Evolutionary conservation across 2,113 vertebrate genomes (phyloP).

Genomic region (Cephalopterus ornatus): DNA sequence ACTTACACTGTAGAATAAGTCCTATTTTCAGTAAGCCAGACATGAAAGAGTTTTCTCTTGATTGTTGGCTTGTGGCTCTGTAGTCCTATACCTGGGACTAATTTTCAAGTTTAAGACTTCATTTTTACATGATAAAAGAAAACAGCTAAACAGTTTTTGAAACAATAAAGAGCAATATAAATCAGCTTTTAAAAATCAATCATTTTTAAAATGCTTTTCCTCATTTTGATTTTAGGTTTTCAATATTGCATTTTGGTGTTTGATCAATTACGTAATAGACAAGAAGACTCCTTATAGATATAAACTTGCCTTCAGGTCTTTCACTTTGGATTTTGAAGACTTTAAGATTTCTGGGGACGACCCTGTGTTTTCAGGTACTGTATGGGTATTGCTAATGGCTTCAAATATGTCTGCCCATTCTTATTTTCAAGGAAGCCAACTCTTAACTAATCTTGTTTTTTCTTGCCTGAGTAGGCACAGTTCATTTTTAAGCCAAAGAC

Average conservation of each 20-base stretch:
- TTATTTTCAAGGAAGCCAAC: neutral
- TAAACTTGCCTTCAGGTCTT: constrained; percentile 79
- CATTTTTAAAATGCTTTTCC: neutral
- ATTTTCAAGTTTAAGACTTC: neutral
- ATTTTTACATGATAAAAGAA: neutral
- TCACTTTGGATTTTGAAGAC: constrained; percentile 73
- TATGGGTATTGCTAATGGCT: neutral
- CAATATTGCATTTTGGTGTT: constrained; percentile 78
- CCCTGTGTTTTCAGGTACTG: constrained; percentile 62
- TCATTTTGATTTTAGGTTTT: constrained; percentile 77
- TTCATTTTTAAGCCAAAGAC: neutral
- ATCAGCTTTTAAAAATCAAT: neutral
- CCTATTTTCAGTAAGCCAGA: neutral
- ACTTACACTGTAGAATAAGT: neutral
- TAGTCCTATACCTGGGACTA: neutral
- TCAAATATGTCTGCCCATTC: neutral
- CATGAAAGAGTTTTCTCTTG: neutral
- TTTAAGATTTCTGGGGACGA: constrained; percentile 22
- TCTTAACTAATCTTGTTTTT: neutral
- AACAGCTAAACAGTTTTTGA: neutral
- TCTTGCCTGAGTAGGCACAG: neutral
- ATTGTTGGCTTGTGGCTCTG: neutral
- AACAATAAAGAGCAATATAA: neutral
- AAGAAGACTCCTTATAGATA: constrained; percentile 67
- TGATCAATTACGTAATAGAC: constrained; percentile 72